A percentile compares a stretch with the other conserved stretches of the same genome.
Evolutionary conservation across 2,888 invertebrate species (phyloP).

Genomic region (Drosophila subsilvestris): DNA sequence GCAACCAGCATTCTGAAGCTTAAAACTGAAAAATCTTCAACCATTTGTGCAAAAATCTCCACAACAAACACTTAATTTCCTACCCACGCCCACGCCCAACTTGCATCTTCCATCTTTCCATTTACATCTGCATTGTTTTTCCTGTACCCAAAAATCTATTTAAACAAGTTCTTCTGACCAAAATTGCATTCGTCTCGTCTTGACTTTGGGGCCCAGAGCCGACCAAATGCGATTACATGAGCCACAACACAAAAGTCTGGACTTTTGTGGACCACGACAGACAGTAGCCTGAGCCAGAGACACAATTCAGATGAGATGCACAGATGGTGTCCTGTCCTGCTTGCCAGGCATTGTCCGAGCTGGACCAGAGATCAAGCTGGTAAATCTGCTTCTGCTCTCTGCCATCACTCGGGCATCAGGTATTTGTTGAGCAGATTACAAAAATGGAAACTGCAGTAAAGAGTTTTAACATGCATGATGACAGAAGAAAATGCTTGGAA

Average conservation of each 20-base stretch:
- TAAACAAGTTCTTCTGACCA: constrained; percentile 58
- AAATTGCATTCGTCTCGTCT: constrained; percentile 68
- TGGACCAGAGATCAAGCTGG: constrained; percentile 40
- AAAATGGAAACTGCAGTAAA: neutral
- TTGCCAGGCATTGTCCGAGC: constrained; percentile 34
- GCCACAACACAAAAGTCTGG: constrained; percentile 36
- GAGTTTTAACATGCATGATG: neutral
- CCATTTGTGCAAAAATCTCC: constrained; percentile 29
- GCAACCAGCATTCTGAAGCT: neutral
- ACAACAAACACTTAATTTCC: constrained; percentile 59
- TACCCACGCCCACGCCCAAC: constrained; percentile 17
- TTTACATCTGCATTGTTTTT: constrained; percentile 28
- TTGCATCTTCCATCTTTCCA: constrained; percentile 35
- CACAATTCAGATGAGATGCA: constrained; percentile 20
- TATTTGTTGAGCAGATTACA: constrained; percentile 30
- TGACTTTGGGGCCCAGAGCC: constrained; percentile 33
- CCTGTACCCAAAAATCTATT: constrained; percentile 49
- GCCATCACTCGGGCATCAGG: constrained; percentile 30
- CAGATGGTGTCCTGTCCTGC: constrained; percentile 34
- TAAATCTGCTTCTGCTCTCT: constrained; percentile 35
- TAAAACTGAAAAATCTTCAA: constrained; percentile 25
- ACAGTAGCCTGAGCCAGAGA: constrained; percentile 19
- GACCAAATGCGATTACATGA: constrained; percentile 68
- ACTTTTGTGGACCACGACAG: constrained; percentile 5
- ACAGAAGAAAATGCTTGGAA: constrained; percentile 21